Evolutionary conservation across 2,888 invertebrate genomes (phyloP).

Genomic region (Lepidochrysops patricia): DNA sequence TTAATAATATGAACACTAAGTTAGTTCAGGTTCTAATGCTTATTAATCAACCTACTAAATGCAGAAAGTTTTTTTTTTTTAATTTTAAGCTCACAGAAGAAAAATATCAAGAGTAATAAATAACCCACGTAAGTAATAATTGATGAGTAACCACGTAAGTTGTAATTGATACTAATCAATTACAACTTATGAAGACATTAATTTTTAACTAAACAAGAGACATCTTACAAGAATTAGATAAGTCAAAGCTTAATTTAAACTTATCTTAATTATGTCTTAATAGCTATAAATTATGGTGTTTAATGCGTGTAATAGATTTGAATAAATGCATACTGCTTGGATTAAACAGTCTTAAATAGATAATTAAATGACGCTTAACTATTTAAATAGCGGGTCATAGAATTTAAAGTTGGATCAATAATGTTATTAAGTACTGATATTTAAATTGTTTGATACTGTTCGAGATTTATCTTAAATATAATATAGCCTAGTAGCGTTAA

Average conservation of each 20-base stretch:
- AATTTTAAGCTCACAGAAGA: not conserved
- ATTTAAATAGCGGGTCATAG: not conserved
- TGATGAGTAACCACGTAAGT: too few species aligned
- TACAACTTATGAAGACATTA: conserved; percentile 1
- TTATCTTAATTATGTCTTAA: not conserved
- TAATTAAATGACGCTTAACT: not conserved
- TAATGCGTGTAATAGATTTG: not conserved
- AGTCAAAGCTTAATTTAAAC: not conserved
- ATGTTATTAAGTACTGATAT: not conserved
- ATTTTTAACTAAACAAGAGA: not conserved
- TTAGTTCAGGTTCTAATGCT: too few species aligned
- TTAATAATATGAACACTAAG: too few species aligned
- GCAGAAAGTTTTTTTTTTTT: too few species aligned
- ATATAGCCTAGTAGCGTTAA: too few species aligned
- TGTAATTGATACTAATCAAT: not conserved
- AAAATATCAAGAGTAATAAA: not conserved
- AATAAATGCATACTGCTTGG: not conserved
- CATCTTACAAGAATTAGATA: not conserved
- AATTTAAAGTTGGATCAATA: not conserved
- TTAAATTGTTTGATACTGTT: not conserved
- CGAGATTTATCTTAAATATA: too few species aligned
- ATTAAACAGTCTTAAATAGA: not conserved
- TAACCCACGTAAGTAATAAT: not conserved
- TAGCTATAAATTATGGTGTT: not conserved
- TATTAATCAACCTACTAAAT: too few species aligned